Evolutionary conservation across 2,888 invertebrate genomes (phyloP).

Genomic region (Tipula confusa): DNA sequence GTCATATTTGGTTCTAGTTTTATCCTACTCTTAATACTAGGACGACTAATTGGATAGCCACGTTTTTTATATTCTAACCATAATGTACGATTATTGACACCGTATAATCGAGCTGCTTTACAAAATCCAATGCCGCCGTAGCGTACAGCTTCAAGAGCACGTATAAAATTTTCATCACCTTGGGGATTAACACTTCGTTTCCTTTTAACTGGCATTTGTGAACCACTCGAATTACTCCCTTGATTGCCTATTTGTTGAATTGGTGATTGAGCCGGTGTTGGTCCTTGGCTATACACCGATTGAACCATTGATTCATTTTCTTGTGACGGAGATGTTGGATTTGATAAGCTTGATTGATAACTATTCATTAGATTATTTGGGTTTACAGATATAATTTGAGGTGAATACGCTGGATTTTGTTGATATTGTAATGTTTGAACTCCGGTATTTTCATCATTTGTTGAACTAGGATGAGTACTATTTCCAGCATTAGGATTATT

Average conservation of each 20-base stretch:
- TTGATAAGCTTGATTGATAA: conserved; percentile 54
- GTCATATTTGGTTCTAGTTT: conserved; percentile 62
- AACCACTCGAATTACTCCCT: conserved; percentile 34
- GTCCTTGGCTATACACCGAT: conserved; percentile 52
- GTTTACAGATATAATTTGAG: conserved; percentile 50
- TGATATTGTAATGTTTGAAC: conserved; percentile 40
- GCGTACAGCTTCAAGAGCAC: conserved; percentile 75
- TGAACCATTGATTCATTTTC: conserved; percentile 52
- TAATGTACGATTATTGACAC: conserved; percentile 77
- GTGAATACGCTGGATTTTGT: conserved; percentile 43
- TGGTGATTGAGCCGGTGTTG: conserved; percentile 50
- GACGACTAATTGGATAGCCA: conserved; percentile 75
- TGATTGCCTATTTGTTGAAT: conserved; percentile 41
- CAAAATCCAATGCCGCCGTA: conserved; percentile 82
- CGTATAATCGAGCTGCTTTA: conserved; percentile 77
- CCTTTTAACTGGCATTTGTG: conserved; percentile 54
- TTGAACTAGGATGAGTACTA: conserved; percentile 36
- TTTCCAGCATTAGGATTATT: conserved; percentile 1
- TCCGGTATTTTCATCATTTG: conserved; percentile 37
- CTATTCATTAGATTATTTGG: conserved; percentile 52
- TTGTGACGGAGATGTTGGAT: conserved; percentile 56
- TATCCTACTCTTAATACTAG: conserved; percentile 71
- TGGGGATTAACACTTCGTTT: conserved; percentile 75
- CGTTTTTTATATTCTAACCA: conserved; percentile 83
- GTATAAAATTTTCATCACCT: conserved; percentile 75